Evolutionary conservation across 2,888 invertebrate genomes (phyloP).

Genomic region (Sesia apiformis): DNA sequence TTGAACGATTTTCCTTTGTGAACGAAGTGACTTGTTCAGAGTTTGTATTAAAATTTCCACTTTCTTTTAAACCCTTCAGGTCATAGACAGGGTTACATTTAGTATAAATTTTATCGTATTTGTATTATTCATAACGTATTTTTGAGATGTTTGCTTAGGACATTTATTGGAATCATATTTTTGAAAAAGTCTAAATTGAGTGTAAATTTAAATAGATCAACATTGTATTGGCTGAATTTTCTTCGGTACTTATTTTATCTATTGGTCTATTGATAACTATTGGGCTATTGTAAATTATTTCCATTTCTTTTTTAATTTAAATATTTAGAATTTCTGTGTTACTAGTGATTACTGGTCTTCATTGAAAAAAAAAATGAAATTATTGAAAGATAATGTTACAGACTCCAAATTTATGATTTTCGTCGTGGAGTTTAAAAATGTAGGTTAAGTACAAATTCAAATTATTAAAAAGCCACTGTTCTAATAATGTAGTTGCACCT

Average conservation of each 20-base stretch:
- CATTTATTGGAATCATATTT: slow-evolving; percentile 72
- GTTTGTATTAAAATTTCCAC: slow-evolving; percentile 50
- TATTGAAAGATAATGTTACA: neutral
- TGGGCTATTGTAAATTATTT: neutral
- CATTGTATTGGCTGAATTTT: slow-evolving; percentile 45
- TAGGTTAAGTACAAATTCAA: slow-evolving; percentile 74
- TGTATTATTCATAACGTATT: slow-evolving; percentile 73
- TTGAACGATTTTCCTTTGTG: slow-evolving; percentile 28
- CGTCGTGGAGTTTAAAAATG: slow-evolving; percentile 44
- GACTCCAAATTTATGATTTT: slow-evolving; percentile 37
- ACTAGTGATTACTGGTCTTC: neutral
- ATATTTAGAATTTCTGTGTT: neutral
- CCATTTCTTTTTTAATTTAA: neutral
- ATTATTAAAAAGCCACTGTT: slow-evolving; percentile 72
- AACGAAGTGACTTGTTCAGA: slow-evolving; percentile 65
- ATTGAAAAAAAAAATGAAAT: neutral
- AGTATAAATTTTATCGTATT: slow-evolving; percentile 74
- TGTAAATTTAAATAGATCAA: slow-evolving; percentile 51
- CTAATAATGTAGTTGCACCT: slow-evolving; percentile 74
- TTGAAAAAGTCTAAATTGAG: slow-evolving; percentile 58
- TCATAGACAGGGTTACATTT: slow-evolving; percentile 75
- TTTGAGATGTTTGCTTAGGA: slow-evolving; percentile 72
- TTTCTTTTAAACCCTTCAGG: slow-evolving; percentile 70
- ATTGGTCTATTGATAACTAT: neutral
- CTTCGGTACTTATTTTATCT: slow-evolving; percentile 5